phyloP scores from a whole-genome alignment of 1,140 invertebrate species.

The Arctopsyche grandis region DNA sequence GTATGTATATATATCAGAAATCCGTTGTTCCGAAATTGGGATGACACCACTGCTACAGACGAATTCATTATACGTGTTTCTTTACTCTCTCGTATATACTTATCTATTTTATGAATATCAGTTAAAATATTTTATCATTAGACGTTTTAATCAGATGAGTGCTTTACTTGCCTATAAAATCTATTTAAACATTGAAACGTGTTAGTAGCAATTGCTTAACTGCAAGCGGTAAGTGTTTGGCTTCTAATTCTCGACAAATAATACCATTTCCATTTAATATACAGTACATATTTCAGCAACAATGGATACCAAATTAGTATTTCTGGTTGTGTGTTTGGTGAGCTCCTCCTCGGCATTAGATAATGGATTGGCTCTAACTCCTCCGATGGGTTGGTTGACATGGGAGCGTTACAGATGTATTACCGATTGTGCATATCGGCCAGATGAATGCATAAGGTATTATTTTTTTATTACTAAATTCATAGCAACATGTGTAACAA shows the following conservation, averaged over 20 bases:
- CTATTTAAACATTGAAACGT: not conserved
- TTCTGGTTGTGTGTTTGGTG: not conserved
- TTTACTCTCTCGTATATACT: no score
- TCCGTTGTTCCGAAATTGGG: no score
- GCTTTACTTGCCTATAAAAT: not conserved
- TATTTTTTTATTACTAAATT: not conserved
- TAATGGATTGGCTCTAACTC: constrained; percentile 62
- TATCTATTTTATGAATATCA: no score
- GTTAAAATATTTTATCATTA: not conserved
- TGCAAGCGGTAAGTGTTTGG: no score
- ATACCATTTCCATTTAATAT: no score
- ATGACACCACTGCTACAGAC: no score
- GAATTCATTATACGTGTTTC: no score
- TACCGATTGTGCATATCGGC: constrained; percentile 74
- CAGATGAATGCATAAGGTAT: constrained; percentile 75
- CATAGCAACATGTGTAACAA: not conserved
- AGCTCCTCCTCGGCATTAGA: constrained; percentile 53
- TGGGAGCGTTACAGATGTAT: constrained; percentile 80
- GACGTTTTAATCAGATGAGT: not conserved
- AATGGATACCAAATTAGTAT: not conserved
- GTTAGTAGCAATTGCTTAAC: no score
- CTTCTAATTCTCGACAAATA: no score
- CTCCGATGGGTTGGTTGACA: constrained; percentile 83
- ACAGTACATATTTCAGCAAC: no score
- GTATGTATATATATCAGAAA: no score